These are phyloP conservation scores for Stenodema calcarata DNA, from an alignment of 2,888 invertebrate species.

Conservation along the genomic window DNA sequence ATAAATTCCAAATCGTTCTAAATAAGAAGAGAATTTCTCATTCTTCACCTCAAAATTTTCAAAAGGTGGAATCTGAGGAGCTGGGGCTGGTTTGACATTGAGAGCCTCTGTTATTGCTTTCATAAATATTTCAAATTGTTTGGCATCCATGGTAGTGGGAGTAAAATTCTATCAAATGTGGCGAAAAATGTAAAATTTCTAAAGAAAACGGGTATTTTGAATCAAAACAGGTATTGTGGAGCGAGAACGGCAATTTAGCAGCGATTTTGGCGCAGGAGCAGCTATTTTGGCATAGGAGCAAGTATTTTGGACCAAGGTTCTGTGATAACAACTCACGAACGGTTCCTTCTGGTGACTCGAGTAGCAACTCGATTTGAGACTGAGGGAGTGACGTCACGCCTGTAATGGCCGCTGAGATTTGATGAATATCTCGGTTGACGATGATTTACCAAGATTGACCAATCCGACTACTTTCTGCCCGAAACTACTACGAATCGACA, in stretches of 20 bases:
- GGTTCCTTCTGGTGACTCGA: neutral
- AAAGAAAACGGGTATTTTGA: neutral
- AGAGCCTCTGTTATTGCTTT: neutral
- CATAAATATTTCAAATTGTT: constrained; percentile 6
- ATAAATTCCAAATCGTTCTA: constrained; percentile 50
- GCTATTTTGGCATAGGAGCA: neutral
- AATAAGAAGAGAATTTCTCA: constrained; percentile 43
- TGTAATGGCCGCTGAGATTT: too few species aligned
- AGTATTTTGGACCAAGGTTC: neutral
- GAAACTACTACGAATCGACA: too few species aligned
- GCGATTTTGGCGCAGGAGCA: neutral
- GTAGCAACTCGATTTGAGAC: neutral
- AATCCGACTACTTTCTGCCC: too few species aligned
- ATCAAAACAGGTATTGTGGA: neutral
- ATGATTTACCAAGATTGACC: too few species aligned
- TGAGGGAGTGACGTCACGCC: neutral
- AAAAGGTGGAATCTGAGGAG: constrained; percentile 40
- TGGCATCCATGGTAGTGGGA: neutral
- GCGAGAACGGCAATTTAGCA: too few species aligned
- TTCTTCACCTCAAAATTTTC: constrained; percentile 44
- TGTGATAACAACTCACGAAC: neutral
- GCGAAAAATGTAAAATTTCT: neutral
- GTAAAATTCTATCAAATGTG: neutral
- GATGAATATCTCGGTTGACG: too few species aligned
- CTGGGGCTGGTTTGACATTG: neutral